Evolutionary conservation across 2,113 vertebrate genomes (phyloP), one percentile per base, ranked within the genome.

Genomic region (Cyrtonyx montezumae): DNA sequence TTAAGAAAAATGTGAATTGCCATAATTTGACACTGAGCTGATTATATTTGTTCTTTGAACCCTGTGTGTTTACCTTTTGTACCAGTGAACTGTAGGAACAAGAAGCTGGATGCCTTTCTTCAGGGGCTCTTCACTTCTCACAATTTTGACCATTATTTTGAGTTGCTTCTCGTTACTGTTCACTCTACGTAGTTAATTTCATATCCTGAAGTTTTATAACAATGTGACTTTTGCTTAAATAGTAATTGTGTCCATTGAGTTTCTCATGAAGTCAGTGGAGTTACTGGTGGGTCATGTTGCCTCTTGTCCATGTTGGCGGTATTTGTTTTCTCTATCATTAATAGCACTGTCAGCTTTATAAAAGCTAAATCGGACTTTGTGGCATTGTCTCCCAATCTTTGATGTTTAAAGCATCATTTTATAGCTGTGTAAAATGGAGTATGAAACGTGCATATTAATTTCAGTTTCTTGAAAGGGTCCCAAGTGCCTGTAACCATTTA

Each of bases 241-340:
- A 2, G 2, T 70, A 2, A 1, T 2, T 30, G 11, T 69, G 36
- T 8, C 62, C 62, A 10, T 22, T 4, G 62, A 70, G 53, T 13
- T 73, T 40, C 62, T 82, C 19, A 5, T 75, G 51, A 86, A 81
- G 42, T 18, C 20, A 28, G 18, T 79, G 71, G 7, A 15, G 28
- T 76, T 65, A 10, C 48, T 61, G 7, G 2, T 25, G 30, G 77
- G 12, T 26, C 2, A 0, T 36, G 16, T 56, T 88, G 1, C 1
- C 4, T 69, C 17, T 93, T 4, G 78, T 14, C 22, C 56, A 7
- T 70, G 23, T 66, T 71, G 48, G 55, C 42, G 45, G 4, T 70
- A 1, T 25, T 37, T n/a, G 13, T 73, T 65, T 66, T 90, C n/a
- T 69, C 73, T 45, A 15, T 85, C 23, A 19, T 86, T 74, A 62